Evolutionary conservation across 2,797 vertebrate genomes (phyloP).

Genomic region (Argentina silus): DNA sequence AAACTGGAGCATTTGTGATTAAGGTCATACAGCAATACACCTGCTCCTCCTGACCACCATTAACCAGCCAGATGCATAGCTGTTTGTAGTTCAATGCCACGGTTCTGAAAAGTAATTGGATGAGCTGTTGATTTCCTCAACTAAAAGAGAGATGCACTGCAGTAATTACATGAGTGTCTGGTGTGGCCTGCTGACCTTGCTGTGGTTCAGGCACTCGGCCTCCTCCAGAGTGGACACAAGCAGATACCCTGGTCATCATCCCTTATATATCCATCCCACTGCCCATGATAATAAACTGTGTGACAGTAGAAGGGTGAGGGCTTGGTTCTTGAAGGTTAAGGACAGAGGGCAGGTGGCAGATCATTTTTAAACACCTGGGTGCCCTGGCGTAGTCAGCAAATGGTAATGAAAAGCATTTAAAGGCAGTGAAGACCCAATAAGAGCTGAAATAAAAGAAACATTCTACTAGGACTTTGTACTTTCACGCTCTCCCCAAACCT

Average conservation of each 20-base stretch:
- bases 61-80: conserved; percentile 57
- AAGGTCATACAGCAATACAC: conserved; percentile 52
- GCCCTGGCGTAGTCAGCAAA: conserved; percentile 25
- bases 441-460: conserved; percentile 20
- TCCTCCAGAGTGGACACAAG: conserved; percentile 41
- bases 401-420: conserved; percentile 23
- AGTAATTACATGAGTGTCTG: conserved; percentile 67
- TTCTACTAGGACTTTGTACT: not conserved
- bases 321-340: conserved; percentile 37
- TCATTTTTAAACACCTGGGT: conserved; percentile 20
- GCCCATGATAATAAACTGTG: conserved; percentile 29
- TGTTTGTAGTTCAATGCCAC: conserved; percentile 65
- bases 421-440: conserved; percentile 19
- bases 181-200: conserved; percentile 66
- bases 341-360: conserved; percentile 24
- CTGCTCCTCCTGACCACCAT: conserved; percentile 52
- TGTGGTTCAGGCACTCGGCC: conserved; percentile 40
- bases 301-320: conserved; percentile 13
- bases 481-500: not conserved
- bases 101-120: conserved; percentile 51
- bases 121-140: conserved; percentile 60
- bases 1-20: conserved; percentile 63
- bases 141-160: conserved; percentile 54
- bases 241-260: conserved; percentile 50
- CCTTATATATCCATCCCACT: conserved; percentile 17